Evolutionary conservation across 2,113 vertebrate species (phyloP), one percentile per base, ranked within the genome.

Genomic region (Pseudopodoces humilis): DNA sequence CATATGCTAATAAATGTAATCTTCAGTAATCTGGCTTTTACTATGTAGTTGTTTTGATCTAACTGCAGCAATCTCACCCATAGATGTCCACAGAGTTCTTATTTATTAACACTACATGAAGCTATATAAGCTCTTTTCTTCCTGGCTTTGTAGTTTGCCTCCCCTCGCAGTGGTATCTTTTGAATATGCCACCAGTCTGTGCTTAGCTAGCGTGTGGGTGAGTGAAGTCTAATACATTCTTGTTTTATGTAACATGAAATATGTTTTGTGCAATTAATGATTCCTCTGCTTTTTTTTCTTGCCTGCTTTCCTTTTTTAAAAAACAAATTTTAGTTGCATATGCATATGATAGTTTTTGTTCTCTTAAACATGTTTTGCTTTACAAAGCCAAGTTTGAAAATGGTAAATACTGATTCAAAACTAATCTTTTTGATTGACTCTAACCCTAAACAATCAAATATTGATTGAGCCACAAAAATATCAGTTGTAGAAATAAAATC

Each of bases 91-190:
- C 64, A 89, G 11, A 50, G 60, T 63, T 93, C 75, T 84, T 41
- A 44, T 7, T 83, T 88, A 22, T 56, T 83, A 70, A 77, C 64
- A 31, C 21, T 31, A 22, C 22, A 2, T 76, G 47, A 76, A 15
- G 5, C 76, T 95, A 70, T 95, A 94, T 97, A 93, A 98, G 96
- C 92, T 98, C 86, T 98, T 98, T 96, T 98, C 95, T 98, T 97
- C 97, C 97, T 97, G 98, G 97, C 98, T 98, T 98, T 98, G 86
- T 98, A 98, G 98, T 98, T 98, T 88, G 86, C 98, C 91, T 98
- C 98, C 95, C 92, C 98, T 97, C 98, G 96, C 96, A 95, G 97
- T 97, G 98, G 98, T 97, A 96, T 98, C 98, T 98, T 98, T 98
- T 98, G 98, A 98, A 86, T 97, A 94, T 97, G 89, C 89, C 96